phyloP scores from a whole-genome alignment of 2,888 invertebrate species.

The Cantharis rustica region DNA sequence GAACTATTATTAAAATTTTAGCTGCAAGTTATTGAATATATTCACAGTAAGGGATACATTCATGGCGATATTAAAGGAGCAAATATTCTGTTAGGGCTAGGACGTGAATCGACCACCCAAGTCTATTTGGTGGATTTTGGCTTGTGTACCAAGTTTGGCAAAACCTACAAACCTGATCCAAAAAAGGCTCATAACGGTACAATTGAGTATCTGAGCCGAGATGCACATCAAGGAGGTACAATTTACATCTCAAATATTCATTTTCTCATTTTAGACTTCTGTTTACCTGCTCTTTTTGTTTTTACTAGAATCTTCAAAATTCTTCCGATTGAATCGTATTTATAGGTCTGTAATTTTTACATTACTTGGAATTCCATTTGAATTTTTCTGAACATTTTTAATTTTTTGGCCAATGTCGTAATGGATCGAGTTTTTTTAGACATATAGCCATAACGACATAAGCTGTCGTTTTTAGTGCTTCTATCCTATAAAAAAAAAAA shows the following conservation, averaged over 20 bases:
- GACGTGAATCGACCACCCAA: conserved; percentile 68
- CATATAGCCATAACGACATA: no score
- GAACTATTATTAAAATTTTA: conserved; percentile 53
- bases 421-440: no score
- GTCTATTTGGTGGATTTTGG: conserved; percentile 94
- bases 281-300: no score
- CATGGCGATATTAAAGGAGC: conserved; percentile 97
- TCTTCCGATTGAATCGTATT: no score
- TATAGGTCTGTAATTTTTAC: no score
- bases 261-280: no score
- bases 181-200: conserved; percentile 96
- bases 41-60: conserved; percentile 87
- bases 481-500: no score
- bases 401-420: no score
- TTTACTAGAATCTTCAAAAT: no score
- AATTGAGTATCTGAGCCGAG: conserved; percentile 93
- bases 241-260: not conserved
- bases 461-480: no score
- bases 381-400: no score
- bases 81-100: conserved; percentile 82
- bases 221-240: conserved; percentile 89
- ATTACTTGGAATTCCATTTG: no score
- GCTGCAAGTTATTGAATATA: conserved; percentile 89
- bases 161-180: conserved; percentile 81
- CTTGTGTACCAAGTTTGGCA: conserved; percentile 76